Evolutionary conservation across 1,140 invertebrate genomes (phyloP).

Genomic region (Dreissena rostriformis): DNA sequence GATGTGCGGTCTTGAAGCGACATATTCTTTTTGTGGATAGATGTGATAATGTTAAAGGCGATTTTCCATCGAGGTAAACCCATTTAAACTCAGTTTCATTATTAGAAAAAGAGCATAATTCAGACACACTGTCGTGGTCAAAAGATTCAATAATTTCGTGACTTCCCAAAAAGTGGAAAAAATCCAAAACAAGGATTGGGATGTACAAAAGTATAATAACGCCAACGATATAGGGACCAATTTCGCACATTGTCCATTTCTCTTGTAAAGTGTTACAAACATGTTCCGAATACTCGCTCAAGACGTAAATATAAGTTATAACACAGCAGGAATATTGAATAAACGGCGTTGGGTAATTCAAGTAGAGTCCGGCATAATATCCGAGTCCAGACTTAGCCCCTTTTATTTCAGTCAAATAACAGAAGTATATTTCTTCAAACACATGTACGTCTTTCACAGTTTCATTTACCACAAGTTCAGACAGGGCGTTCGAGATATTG

Average conservation of each 20-base stretch:
- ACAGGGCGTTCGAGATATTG: not conserved
- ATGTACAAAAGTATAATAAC: conserved; percentile 33
- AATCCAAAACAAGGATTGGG: conserved; percentile 25
- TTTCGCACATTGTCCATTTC: conserved; percentile 18
- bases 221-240: conserved; percentile 38
- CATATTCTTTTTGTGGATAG: not conserved
- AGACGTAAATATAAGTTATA: not conserved
- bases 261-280: not conserved
- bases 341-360: conserved; percentile 10
- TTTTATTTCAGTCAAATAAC: conserved; percentile 11
- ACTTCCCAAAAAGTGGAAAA: conserved; percentile 3
- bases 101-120: not conserved
- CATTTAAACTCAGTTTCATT: not conserved
- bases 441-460: not conserved
- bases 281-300: not conserved
- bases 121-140: not conserved
- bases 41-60: not conserved
- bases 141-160: not conserved
- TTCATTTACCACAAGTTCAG: not conserved
- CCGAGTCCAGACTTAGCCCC: not conserved
- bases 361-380: conserved; percentile 36
- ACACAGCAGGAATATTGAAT: conserved; percentile 17
- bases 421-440: conserved; percentile 30
- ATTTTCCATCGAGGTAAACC: conserved; percentile 31
- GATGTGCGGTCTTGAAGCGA: not conserved